Conservation (phyloP, 1,140 invertebrate species). For the Mylabris phalerata region DNA sequence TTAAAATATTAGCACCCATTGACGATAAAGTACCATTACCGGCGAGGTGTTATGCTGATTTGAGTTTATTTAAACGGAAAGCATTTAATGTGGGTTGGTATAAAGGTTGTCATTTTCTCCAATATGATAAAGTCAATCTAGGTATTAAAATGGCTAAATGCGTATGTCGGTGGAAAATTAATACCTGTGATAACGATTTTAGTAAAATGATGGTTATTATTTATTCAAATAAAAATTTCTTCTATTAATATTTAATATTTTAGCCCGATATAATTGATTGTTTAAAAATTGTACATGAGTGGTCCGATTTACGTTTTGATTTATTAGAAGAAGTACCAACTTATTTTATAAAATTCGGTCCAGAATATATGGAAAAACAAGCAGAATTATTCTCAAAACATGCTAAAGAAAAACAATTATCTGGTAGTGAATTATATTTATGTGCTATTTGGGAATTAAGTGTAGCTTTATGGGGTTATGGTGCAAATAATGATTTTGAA, state of each 20-base stretch:
- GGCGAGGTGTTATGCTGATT: conserved; percentile 53
- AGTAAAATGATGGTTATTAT: background rate
- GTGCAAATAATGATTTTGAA: conserved; percentile 20
- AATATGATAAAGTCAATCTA: too few relatives aligned
- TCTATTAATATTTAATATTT: background rate
- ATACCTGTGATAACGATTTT: background rate
- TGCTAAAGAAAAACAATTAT: conserved; percentile 3
- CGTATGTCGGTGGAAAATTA: too few relatives aligned
- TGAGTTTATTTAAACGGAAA: conserved; percentile 57
- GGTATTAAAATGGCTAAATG: too few relatives aligned
- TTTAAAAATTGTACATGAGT: conserved; percentile 17
- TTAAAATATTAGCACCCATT: too few relatives aligned
- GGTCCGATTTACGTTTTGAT: conserved; percentile 17
- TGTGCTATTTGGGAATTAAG: conserved; percentile 69
- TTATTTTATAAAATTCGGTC: conserved; percentile 23
- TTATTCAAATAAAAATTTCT: background rate
- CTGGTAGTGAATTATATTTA: conserved; percentile 17
- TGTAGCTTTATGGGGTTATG: conserved; percentile 74
- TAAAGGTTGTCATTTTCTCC: conserved; percentile 51
- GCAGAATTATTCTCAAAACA: conserved; percentile 25
- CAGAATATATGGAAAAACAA: conserved; percentile 25
- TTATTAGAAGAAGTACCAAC: conserved; percentile 22
- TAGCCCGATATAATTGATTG: background rate
- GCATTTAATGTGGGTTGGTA: conserved; percentile 71
- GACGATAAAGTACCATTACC: too few relatives aligned